These are phyloP conservation scores for Acronicta alni DNA, from an alignment of 2,888 invertebrate genomes.

Conservation along the genomic window DNA sequence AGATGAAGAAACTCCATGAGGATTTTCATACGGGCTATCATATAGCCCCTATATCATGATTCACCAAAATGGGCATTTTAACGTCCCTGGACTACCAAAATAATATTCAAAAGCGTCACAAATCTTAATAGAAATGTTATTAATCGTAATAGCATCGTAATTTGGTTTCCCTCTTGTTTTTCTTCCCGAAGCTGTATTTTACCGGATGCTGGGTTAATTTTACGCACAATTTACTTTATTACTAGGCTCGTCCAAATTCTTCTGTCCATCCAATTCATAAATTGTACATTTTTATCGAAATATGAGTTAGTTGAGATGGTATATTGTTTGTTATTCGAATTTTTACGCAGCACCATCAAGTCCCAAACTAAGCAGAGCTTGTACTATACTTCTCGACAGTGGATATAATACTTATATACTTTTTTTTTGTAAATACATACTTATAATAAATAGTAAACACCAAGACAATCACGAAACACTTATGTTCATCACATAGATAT, in stretches of 20 bases:
- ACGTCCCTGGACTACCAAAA: too few species aligned
- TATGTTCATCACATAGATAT: too few species aligned
- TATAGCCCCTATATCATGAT: too few species aligned
- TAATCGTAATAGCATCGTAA: conserved; percentile 38
- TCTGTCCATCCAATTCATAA: conserved; percentile 51
- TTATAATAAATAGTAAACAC: too few species aligned
- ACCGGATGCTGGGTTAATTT: conserved; percentile 64
- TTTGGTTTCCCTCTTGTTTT: conserved; percentile 28
- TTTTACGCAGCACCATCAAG: neutral
- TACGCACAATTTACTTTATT: conserved; percentile 70
- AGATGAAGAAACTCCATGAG: too few species aligned
- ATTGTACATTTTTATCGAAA: conserved; percentile 16
- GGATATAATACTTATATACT: too few species aligned
- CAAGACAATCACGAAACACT: too few species aligned
- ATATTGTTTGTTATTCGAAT: neutral
- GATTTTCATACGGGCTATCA: too few species aligned
- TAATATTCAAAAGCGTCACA: conserved; percentile 10
- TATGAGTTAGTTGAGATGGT: neutral
- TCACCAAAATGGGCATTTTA: too few species aligned
- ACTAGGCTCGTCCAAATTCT: conserved; percentile 55
- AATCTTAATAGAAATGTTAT: conserved; percentile 37
- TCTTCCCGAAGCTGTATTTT: conserved; percentile 56
- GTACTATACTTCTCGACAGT: too few species aligned
- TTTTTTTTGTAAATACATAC: too few species aligned
- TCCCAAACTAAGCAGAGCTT: too few species aligned